phyloP scores from a whole-genome alignment of 2,797 vertebrate species.

The Enteromius unitaeniatus region DNA sequence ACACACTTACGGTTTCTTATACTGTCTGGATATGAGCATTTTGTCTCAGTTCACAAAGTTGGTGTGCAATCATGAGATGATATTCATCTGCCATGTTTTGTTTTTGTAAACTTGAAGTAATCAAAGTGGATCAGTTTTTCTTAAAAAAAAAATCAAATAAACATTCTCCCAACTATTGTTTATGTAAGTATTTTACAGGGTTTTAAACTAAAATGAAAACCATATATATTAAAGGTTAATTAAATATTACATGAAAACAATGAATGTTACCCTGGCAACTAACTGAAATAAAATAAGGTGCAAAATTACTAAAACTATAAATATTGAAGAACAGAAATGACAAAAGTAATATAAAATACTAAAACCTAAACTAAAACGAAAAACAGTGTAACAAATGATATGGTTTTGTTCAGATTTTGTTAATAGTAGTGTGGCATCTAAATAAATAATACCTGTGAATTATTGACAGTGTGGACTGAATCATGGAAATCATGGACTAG shows the following conservation, averaged over 20 bases:
- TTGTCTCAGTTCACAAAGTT: conserved; percentile 88
- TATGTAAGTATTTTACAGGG: background rate
- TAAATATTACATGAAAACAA: background rate
- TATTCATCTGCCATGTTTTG: background rate
- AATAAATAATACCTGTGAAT: background rate
- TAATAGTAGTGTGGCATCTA: background rate
- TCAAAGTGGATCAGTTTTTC: background rate
- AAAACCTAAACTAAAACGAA: background rate
- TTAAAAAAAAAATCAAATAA: conserved; percentile 35
- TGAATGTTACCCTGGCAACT: background rate
- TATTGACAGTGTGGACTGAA: background rate
- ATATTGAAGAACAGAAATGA: background rate
- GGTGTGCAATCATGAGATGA: conserved; percentile 66
- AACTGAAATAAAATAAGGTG: background rate
- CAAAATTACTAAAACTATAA: background rate
- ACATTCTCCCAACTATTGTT: background rate
- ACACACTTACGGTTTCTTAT: conserved; percentile 90
- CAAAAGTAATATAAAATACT: background rate
- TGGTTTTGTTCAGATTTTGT: background rate
- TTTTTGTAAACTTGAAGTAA: background rate
- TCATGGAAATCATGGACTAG: background rate
- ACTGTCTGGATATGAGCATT: conserved; percentile 89
- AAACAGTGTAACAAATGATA: background rate
- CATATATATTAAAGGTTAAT: background rate
- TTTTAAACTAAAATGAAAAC: background rate